Conservation (phyloP, 2,888 invertebrate genomes). For the Lasioglossum pauxillum region DNA sequence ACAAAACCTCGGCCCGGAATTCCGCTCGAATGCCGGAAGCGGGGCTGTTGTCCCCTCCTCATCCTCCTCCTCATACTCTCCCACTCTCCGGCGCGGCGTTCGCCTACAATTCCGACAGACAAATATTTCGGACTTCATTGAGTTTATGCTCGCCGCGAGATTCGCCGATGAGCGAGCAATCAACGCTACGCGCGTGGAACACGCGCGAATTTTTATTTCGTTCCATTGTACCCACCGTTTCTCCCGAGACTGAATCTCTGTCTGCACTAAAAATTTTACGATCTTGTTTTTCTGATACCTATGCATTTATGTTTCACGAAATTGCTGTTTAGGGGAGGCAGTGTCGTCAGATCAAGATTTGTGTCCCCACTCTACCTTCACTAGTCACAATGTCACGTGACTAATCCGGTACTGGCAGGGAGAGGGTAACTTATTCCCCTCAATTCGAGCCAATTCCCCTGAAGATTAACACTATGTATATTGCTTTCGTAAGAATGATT, state of each 20-base stretch:
- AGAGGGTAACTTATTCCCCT: no score
- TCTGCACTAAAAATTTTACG: not conserved
- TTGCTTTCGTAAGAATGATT: no score
- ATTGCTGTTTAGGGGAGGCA: not conserved
- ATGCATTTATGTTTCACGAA: not conserved
- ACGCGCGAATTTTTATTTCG: not conserved
- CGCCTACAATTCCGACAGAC: constrained; percentile 27
- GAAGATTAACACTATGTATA: no score
- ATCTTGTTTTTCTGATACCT: not conserved
- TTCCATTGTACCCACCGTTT: not conserved
- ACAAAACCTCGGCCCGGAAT: constrained; percentile 59
- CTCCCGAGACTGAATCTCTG: not conserved
- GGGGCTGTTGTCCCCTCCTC: constrained; percentile 15
- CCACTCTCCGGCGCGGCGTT: not conserved
- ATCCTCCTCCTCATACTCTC: not conserved
- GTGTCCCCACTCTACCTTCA: no score
- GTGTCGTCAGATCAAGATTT: no score
- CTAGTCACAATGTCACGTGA: no score
- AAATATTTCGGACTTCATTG: constrained; percentile 46
- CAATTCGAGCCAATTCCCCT: no score
- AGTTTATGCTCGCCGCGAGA: not conserved
- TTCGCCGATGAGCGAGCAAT: not conserved
- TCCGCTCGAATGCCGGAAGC: constrained; percentile 56
- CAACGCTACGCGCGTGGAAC: not conserved
- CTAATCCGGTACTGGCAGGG: no score